Base-by-base conservation (phyloP, 2,888 invertebrate species). In the Liopterus haemorrhoidalis region DNA sequence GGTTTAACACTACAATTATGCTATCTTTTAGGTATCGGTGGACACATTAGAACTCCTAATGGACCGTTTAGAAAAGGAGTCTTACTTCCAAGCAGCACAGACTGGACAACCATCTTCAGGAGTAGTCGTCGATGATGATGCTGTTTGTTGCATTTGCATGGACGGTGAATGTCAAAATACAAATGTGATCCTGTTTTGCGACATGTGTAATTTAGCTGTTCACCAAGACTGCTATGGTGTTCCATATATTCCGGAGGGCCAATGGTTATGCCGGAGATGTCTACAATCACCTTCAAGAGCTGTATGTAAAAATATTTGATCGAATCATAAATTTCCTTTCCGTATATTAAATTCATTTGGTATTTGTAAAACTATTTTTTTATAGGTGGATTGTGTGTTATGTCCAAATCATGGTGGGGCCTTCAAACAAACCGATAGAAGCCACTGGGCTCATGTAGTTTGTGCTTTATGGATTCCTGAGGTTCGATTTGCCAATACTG, bases 391-490 rank as follows among this genome's bases (percentile, higher is more conserved):
- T 63, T 99, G 99, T 69, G 91, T 90, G n/a, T 74, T 99, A 1
- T 99, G 99, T 65, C 97, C 99, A 0, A 96, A 97, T 64, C 86
- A 90, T 58, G 94, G 94, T 40, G 99, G 99, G 41, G 99, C 99
- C 19, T 96, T 99, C 66, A 99, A 99, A 68, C 96, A 96, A 70
- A 95, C 96, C 0, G 95, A 95, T 65, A 82, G 90, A 59, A 79
- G 87, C 1, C 84, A 88, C 1, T 99, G 99, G 99, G 96, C 95
- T 1, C 99, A 99, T 65, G 97, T 99, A 2, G 92, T 96, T 0
- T 99, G 99, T 67, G 97, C 97, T 0, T 73, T 99, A 1, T 99
- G 99, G 97, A 94, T 99, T 58, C 99, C 97, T 2, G 99, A 99
- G 78, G 96, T 89, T 32, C 78, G 92, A 54, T 99, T 99, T 67